Base-by-base conservation (phyloP, 2,888 invertebrate species). In the Sminthurides aquaticus region DNA sequence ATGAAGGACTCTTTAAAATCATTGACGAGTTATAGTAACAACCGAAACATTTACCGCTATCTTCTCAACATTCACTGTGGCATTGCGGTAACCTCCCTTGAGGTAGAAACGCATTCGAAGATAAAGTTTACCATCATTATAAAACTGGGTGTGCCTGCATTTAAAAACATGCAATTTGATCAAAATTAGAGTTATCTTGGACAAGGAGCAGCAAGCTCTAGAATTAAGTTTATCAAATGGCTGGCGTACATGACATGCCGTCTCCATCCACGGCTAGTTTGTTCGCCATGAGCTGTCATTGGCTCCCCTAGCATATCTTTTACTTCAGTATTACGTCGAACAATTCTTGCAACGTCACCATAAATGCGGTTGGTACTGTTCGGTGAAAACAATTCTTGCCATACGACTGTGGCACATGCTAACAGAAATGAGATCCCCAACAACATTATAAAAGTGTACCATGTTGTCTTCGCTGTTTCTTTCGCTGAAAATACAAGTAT, bases 91-190 rank as follows among this genome's bases (percentile, higher is more conserved):
- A 54, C 86, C 81, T 48, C 95, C 95, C 80, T 93, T 87, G 66
- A 95, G 83, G 77, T 94, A 90, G 79, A 95, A 96, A 77, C 87
- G 86, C 90, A 96, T 92, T 75, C 91, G 83, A 83, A 95, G 85
- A 75, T 89, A 87, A 70, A 87, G 84, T 18, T 84, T 83, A 22
- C 90, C 91, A 77, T 90, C 85, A 69, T 87, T 85, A 70, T 86
- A 82, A 79, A 87, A 94, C 52, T 84, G 81, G 56, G 84, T 80
- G 80, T 93, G 90, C 71, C 89, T 84, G 74, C 5, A 77, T 78
- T 73, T 68, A 54, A 64, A 68, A 49, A 59, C 34, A 63, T n/a
- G 49, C 52, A 43, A n/a, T 20, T 52, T 52, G 20, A 15, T 22
- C 20, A 52, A 20, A 20, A 5, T 52, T 22, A 52, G 43, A 43